Evolutionary conservation across 2,888 invertebrate genomes (phyloP).

Genomic region (Nomada lathburiana): DNA sequence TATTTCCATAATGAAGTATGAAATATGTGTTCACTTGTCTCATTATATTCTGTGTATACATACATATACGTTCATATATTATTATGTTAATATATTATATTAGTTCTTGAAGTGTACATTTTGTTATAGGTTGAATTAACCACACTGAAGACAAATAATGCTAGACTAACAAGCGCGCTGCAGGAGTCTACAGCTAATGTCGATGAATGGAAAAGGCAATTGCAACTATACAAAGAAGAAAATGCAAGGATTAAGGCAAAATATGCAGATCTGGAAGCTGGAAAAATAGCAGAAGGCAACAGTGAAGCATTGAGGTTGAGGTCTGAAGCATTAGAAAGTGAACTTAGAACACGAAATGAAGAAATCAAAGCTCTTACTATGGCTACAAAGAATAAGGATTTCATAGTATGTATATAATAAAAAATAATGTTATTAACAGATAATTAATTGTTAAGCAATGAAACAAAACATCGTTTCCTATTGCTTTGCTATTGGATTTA

Average conservation of each 20-base stretch:
- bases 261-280: conserved; percentile 89
- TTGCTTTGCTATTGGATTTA: background rate
- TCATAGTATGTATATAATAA: conserved; percentile 74
- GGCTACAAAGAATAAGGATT: conserved; percentile 83
- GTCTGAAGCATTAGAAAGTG: conserved; percentile 93
- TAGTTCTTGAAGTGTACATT: conserved; percentile 3
- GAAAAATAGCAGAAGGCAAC: conserved; percentile 85
- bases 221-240: conserved; percentile 96
- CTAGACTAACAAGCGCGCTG: conserved; percentile 96
- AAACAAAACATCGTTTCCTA: background rate
- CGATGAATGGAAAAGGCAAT: conserved; percentile 98
- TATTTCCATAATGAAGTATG: too few relatives aligned
- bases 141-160: conserved; percentile 98
- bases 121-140: conserved; percentile 91
- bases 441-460: background rate
- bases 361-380: conserved; percentile 89
- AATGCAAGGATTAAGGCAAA: conserved; percentile 93
- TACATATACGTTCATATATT: background rate
- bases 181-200: conserved; percentile 98
- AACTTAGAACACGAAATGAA: conserved; percentile 93
- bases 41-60: background rate
- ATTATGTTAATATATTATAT: background rate
- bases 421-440: background rate
- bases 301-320: conserved; percentile 89
- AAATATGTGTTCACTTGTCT: too few relatives aligned